Evolutionary conservation across 2,888 invertebrate species (phyloP), one percentile per base, ranked within the genome.

Genomic region (Drosophila longiperda): DNA sequence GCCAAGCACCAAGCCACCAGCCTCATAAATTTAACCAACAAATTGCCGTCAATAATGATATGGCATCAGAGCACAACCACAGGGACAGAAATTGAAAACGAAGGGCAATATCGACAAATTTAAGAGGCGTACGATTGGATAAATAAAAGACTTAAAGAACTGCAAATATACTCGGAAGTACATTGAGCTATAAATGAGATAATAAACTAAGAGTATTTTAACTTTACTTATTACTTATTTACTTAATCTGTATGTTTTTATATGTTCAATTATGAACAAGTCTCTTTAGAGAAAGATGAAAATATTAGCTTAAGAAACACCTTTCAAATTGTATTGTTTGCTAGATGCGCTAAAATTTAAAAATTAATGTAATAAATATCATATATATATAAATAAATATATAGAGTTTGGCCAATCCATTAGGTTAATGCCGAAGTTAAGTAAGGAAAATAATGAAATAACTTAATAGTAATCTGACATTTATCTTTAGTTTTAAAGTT

Each of bases 1-100:
- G 50, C 53, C 45, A 73, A 48, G 50, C 58, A 36, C 65, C 73
- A 73, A 71, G 54, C 29, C 59, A 60, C 66, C 80, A 78, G 66
- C 33, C 60, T 61, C 68, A 91, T 91, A 91, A 91, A 91, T 91
- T 89, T 86, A 65, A 76, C 38, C 81, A 80, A 78, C 91, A 91
- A 91, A 91, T 91, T 91, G 91, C 86, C 83, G 80, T 83, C 85
- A 89, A 89, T 91, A 91, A 89, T 91, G 83, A 80, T 80, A 59
- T 54, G 63, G 61, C 66, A 66, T 23, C 66, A 50, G 50, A 34
- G 50, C 45, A 34, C 52, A 63, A 26, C 26, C 61, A n/a, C 33
- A 61, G 42, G 5, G 34, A 62, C 59, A 58, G 72, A 70, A 84
- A 78, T 78, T 87, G 87, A 82, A 82, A 84, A 58, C 33, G 67